These are phyloP conservation scores for Merops nubicus DNA, from an alignment of 2,113 vertebrate species.

Conservation along the genomic window DNA sequence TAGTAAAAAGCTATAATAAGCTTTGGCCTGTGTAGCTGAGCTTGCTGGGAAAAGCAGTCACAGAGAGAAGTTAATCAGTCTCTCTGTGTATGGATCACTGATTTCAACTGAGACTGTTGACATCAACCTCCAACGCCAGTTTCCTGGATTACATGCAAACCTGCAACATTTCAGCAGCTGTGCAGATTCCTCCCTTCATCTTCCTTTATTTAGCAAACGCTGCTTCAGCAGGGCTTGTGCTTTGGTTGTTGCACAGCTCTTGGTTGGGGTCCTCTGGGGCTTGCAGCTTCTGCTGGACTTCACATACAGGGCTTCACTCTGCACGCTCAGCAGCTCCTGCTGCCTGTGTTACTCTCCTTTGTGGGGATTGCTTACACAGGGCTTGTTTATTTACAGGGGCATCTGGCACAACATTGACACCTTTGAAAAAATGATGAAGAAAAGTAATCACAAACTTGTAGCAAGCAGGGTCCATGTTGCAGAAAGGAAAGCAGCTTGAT, in stretches of 20 bases:
- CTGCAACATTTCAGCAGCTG: neutral
- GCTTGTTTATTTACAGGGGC: neutral
- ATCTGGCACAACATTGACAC: neutral
- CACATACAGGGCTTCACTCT: neutral
- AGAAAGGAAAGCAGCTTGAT: neutral
- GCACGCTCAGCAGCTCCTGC: neutral
- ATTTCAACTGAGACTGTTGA: neutral
- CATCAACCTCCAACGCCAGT: neutral
- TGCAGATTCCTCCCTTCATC: neutral
- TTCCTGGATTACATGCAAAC: neutral
- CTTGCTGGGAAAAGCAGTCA: neutral
- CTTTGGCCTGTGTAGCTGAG: neutral
- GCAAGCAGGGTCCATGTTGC: neutral
- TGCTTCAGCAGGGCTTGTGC: neutral
- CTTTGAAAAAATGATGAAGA: neutral
- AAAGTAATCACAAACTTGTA: neutral
- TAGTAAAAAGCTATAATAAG: neutral
- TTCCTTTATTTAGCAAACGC: neutral
- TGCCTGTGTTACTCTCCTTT: neutral
- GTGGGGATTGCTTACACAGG: neutral
- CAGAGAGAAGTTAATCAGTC: neutral
- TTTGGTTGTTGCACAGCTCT: neutral
- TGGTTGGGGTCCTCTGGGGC: neutral
- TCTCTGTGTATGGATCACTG: neutral
- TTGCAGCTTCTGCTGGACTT: neutral